Percentiles rank a stretch among this genome's conserved stretches.
Conservation (phyloP, 2,113 vertebrate species). For the Orientallactaga bullata region DNA sequence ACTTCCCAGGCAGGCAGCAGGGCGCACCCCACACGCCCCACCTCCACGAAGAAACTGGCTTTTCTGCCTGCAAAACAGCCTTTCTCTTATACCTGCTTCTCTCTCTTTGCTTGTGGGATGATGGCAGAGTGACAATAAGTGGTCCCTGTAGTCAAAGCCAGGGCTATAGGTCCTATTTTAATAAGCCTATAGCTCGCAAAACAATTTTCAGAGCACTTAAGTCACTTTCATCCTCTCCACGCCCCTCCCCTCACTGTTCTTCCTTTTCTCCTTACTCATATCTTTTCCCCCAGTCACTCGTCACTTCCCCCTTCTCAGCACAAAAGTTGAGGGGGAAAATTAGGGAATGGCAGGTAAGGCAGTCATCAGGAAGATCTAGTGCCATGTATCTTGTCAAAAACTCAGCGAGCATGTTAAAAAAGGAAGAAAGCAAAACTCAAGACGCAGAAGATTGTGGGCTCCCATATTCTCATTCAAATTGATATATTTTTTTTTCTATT, state of each 20-base stretch:
- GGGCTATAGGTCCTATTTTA: slow-evolving; percentile 77
- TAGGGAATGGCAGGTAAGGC: slow-evolving; percentile 84
- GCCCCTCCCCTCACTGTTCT: slow-evolving; percentile 67
- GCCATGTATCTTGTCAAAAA: slow-evolving; percentile 87
- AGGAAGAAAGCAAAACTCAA: slow-evolving; percentile 85
- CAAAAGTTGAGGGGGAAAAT: slow-evolving; percentile 82
- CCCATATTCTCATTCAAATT: slow-evolving; percentile 83
- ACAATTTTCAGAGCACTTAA: slow-evolving; percentile 64
- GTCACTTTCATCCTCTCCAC: slow-evolving; percentile 74
- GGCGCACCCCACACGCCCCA: rapidly evolving
- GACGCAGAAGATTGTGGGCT: slow-evolving; percentile 83
- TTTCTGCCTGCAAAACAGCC: slow-evolving; percentile 77
- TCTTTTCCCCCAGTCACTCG: slow-evolving; percentile 36
- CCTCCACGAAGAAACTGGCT: not conserved
- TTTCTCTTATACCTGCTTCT: not conserved
- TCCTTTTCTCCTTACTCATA: slow-evolving; percentile 55
- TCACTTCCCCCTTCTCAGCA: slow-evolving; percentile 62
- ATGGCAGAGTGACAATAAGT: slow-evolving; percentile 70
- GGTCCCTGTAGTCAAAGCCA: slow-evolving; percentile 79
- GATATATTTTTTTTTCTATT: slow-evolving; percentile 80
- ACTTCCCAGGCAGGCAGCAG: rapidly evolving
- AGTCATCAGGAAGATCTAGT: slow-evolving; percentile 80
- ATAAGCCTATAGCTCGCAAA: slow-evolving; percentile 79
- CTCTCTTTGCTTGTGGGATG: slow-evolving; percentile 73
- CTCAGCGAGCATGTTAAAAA: slow-evolving; percentile 82